These are phyloP conservation scores for Phenacoccus solenopsis DNA, from an alignment of 1,140 invertebrate genomes.

Conservation along the genomic window DNA sequence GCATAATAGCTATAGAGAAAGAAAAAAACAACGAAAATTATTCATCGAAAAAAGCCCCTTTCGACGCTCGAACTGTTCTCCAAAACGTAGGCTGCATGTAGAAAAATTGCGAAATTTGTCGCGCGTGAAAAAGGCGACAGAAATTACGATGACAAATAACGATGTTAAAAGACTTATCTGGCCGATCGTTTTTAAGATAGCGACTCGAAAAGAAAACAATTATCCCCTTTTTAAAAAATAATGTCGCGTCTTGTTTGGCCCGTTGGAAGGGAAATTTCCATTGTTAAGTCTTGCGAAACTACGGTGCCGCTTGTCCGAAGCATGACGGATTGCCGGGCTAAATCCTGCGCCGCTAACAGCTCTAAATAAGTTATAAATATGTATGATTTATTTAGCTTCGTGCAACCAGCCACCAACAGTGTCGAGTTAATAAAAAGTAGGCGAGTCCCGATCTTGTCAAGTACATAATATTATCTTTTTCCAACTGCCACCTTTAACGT, in stretches of 20 bases:
- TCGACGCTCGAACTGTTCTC: not conserved
- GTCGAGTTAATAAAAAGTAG: constrained; percentile 5
- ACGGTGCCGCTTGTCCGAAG: constrained; percentile 4
- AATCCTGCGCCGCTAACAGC: not conserved
- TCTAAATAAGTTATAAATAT: constrained; percentile 17
- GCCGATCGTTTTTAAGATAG: not conserved
- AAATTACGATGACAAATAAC: not conserved
- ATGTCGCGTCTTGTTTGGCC: not conserved
- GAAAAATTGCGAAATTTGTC: not conserved
- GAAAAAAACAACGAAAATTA: no score
- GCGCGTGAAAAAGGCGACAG: no score
- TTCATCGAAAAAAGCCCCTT: not conserved
- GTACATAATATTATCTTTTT: constrained; percentile 8
- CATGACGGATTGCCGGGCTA: not conserved
- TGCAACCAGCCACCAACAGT: not conserved
- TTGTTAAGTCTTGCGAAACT: not conserved
- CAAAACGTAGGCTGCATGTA: no score
- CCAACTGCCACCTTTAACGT: not conserved
- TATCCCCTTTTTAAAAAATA: not conserved
- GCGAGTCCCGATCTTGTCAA: constrained; percentile 6
- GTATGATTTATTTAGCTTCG: not conserved
- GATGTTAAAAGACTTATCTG: not conserved
- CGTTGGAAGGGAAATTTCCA: not conserved
- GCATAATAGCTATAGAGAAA: constrained; percentile 35
- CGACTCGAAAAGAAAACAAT: not conserved